A percentile compares a stretch with the other conserved stretches of the same genome.
These are phyloP conservation scores for Perdix hodgsoniae DNA, from an alignment of 2,797 vertebrate species.

Conservation along the genomic window DNA sequence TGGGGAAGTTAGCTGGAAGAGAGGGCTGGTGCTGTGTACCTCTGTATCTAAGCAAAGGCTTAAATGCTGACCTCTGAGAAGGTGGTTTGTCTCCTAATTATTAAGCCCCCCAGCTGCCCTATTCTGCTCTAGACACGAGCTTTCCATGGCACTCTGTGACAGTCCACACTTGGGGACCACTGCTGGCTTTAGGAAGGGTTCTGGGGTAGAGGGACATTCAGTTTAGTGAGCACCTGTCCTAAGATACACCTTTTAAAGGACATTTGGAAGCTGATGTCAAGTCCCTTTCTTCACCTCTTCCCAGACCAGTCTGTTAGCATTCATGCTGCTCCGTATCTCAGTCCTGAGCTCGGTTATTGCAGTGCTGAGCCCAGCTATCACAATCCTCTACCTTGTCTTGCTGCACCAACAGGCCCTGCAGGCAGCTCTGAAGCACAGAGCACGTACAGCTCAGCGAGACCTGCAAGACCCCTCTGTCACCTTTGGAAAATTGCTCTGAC, in stretches of 20 bases:
- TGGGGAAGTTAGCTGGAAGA: not conserved
- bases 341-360: not conserved
- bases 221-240: not conserved
- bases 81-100: not conserved
- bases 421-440: not conserved
- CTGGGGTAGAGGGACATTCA: not conserved
- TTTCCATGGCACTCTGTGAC: not conserved
- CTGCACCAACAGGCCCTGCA: not conserved
- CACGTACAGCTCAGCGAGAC: not conserved
- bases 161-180: not conserved
- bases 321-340: not conserved
- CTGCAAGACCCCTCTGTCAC: not conserved
- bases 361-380: not conserved
- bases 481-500: not conserved
- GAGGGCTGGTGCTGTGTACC: not conserved
- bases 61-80: not conserved
- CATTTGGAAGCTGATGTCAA: not conserved
- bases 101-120: not conserved
- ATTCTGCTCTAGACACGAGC: not conserved
- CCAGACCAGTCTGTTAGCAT: not conserved
- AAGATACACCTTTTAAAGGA: not conserved
- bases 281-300: not conserved
- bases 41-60: not conserved
- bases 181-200: not conserved
- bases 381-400: not conserved